These are phyloP conservation scores for Turritopsis dohrnii DNA, from an alignment of 30 jellyfish, hydroid and myxozoan species.

Conservation along the genomic window DNA sequence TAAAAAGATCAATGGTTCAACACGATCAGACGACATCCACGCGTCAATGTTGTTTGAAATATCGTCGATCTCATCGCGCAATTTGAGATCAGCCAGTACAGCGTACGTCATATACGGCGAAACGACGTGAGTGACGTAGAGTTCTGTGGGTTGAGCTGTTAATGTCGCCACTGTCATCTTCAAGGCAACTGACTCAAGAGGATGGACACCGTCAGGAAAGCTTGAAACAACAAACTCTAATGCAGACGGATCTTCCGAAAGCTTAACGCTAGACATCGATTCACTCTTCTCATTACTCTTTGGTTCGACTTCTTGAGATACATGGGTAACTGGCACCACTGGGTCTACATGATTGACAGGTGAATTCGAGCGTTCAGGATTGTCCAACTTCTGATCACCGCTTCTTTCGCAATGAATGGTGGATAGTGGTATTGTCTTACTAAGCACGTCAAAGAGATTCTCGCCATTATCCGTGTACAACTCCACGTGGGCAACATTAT, in stretches of 20 bases:
- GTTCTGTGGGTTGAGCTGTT: constrained; percentile 8
- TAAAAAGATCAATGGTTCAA: not conserved
- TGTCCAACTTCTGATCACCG: not conserved
- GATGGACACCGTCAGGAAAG: constrained; percentile 19
- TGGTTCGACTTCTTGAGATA: not conserved
- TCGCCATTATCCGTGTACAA: not conserved
- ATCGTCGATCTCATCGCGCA: not conserved
- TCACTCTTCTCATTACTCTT: not conserved
- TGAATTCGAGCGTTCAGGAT: not conserved
- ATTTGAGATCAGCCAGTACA: not conserved
- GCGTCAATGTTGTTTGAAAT: constrained; percentile 7
- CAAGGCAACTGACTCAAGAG: constrained; percentile 29
- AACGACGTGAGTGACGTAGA: constrained; percentile 32
- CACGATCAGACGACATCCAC: not conserved
- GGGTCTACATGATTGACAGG: not conserved
- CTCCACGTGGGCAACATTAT: not conserved
- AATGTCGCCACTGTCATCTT: constrained; percentile 19
- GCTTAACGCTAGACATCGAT: not conserved
- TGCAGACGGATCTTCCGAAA: not conserved
- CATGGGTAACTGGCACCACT: not conserved
- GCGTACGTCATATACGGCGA: constrained; percentile 34
- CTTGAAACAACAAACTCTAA: constrained; percentile 13
- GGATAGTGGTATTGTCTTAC: not conserved
- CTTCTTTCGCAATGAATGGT: not conserved
- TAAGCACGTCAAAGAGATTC: not conserved